phyloP scores from a whole-genome alignment of 2,888 invertebrate genomes.

The Tenthredo scrophulariae region DNA sequence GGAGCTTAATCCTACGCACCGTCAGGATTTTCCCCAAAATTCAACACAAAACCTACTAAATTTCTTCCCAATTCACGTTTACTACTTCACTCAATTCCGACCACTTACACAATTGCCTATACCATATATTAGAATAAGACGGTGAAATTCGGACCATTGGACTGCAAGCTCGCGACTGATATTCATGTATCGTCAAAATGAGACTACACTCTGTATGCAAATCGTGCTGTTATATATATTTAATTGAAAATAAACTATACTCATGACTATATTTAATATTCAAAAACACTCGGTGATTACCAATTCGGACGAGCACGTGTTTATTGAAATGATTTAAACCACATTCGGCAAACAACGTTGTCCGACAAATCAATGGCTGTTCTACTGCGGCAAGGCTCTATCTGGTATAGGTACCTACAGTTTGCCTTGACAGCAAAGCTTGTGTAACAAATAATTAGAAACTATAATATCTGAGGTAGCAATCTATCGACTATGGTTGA shows the following conservation, averaged over 20 bases:
- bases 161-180: neutral
- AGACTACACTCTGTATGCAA: neutral
- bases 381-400: neutral
- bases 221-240: neutral
- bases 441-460: constrained; percentile 29
- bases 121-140: neutral
- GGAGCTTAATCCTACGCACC: neutral
- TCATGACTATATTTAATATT: neutral
- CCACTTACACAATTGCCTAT: constrained; percentile 15
- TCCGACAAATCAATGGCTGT: constrained; percentile 35
- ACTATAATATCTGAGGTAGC: neutral
- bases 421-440: neutral
- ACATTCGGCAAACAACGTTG: constrained; percentile 30
- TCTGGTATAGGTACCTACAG: neutral
- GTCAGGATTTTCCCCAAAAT: neutral
- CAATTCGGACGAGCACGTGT: constrained; percentile 31
- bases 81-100: neutral
- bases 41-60: neutral
- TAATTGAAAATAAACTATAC: neutral
- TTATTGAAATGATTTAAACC: constrained; percentile 38
- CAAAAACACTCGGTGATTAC: neutral
- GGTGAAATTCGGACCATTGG: neutral
- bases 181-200: neutral
- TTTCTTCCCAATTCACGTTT: neutral
- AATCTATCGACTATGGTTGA: neutral